Base-by-base conservation (phyloP, 2,888 invertebrate genomes). In the Himalopsyche kuldschensis region DNA sequence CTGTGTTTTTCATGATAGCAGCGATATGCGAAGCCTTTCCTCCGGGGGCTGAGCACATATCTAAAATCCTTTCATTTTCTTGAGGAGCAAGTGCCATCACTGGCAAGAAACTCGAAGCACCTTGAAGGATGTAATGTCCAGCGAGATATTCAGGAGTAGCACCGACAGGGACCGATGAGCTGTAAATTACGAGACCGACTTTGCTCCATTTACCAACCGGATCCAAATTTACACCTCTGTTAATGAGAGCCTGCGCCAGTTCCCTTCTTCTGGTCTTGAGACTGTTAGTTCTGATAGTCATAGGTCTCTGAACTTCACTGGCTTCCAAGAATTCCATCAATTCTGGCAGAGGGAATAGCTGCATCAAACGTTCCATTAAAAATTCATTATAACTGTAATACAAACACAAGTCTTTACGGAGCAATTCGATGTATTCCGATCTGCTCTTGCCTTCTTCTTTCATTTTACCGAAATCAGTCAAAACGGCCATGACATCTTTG, bases 81-180 rank as follows among this genome's bases (percentile, higher is more conserved):
- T 98, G 97, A 0, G 99, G 99, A 0, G 97, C 98, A 81, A 99
- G 91, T 0, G 99, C 97, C 97, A 99, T 98, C 0, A 99, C 99
- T 0, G 99, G 99, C 81, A 99, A 91, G 88, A 98, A 95, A 91
- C 99, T 99, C 1, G 98, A 98, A 17, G 98, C 99, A 10, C 99
- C 99, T 90, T 97, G 99, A 82, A 99, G 93, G 89, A 99, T 97
- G 88, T 99, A 99, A 89, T 99, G 98, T 0, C 99, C 99, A 76
- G 98, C 98, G 86, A 99, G 92, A 91, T 99, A 99, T 91, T 99
- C 99, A 0, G 99, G 99, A 0, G 99, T 99, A 1, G 99, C 99
- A 86, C 99, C 99, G 87, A 99, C 92, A 0, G 99, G 99, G 0
- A 99, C 98, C 88, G 98, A 97, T 0, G 99, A 96, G 87, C 97